phyloP scores from a whole-genome alignment of 2,113 vertebrate species.

The Zootoca vivipara region DNA sequence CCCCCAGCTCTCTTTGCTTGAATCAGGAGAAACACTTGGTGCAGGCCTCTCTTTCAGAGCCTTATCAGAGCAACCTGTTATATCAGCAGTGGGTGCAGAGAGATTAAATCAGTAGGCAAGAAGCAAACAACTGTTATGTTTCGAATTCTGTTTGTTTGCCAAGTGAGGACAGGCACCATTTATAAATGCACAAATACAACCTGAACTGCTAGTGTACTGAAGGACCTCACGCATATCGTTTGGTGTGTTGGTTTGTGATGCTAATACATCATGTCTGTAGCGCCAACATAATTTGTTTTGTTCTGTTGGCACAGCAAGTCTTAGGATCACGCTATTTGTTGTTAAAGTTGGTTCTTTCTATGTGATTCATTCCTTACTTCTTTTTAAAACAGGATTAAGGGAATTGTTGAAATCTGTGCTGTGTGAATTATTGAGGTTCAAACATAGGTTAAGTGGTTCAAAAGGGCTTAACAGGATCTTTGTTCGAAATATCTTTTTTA shows the following conservation, averaged over 20 bases:
- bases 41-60: not conserved
- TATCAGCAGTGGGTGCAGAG: not conserved
- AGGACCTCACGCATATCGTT: no score
- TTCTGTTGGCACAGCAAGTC: slow-evolving; percentile 24
- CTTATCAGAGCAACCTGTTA: not conserved
- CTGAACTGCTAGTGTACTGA: not conserved
- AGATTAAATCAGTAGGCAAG: not conserved
- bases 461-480: slow-evolving; percentile 59
- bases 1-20: not conserved
- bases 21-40: not conserved
- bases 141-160: not conserved
- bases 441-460: slow-evolving; percentile 46
- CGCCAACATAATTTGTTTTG: slow-evolving; percentile 20
- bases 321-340: slow-evolving; percentile 51
- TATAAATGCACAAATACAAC: not conserved
- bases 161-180: not conserved
- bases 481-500: slow-evolving; percentile 48
- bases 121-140: not conserved
- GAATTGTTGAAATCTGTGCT: slow-evolving; percentile 61
- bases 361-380: not conserved
- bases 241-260: not conserved
- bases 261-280: not conserved
- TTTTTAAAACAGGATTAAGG: slow-evolving; percentile 62
- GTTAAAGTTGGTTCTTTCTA: slow-evolving; percentile 34
- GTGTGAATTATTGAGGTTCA: slow-evolving; percentile 54